Base-by-base conservation (phyloP, 2,888 invertebrate genomes). In the Noctua comes region DNA sequence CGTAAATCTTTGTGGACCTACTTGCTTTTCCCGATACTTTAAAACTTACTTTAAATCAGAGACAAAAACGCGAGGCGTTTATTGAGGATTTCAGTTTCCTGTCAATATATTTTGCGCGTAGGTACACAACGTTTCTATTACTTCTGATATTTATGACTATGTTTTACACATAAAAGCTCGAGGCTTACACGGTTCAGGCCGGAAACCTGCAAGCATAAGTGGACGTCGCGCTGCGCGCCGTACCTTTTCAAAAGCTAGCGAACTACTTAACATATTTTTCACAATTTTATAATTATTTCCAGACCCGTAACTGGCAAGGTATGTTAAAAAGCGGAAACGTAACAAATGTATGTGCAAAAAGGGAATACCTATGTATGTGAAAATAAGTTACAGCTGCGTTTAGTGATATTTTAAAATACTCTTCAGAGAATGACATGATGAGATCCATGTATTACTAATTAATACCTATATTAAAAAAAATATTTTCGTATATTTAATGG, bases 171-270 rank as follows among this genome's bases (percentile, higher is more conserved):
- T 48, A 18, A 54, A 62, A 62, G 54, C 84, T 68, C 27, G 51
- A 54, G 57, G 21, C n/a, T 68, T 46, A 40, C n/a, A 31, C n/a
- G 43, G 40, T 54, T 31, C 40, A 66, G 46, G n/a, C 68, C 54
- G 62, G 73, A 80, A 80, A 62, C 71, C 54, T 68, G 64, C 57
- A 65, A 69, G 43, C 68, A 27, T 72, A 64, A 82, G 85, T 69
- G 59, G 51, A 36, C 27, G 40, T 57, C 43, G 69, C 68, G 68
- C 51, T 16, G 18, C 68, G 13, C 54, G 27, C 80, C 16, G 1
- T 27, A 16, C 59, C 16, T 7, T 79, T 72, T 57, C 72, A 68
- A 68, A 68, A 48, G 80, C 62, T 64, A 43, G 72, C 21, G 18
- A 68, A 79, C 46, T 68, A 68, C 62, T 48, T 43, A 62, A 62